Evolutionary conservation across 1,140 invertebrate species (phyloP).

Genomic region (Diuraphis noxia): DNA sequence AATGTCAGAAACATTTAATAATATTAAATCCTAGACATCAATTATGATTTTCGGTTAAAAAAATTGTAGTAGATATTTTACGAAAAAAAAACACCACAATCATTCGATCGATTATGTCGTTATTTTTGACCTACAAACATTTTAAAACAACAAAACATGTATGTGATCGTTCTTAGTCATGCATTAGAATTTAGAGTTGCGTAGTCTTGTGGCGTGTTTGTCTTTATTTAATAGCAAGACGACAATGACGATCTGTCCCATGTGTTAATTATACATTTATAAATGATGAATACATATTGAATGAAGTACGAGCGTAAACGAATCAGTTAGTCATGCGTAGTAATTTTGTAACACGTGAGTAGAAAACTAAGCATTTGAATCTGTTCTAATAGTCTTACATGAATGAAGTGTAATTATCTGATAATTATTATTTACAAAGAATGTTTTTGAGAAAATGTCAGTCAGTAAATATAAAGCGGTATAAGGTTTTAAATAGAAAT

Average conservation of each 20-base stretch:
- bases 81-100: neutral
- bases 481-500: neutral
- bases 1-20: neutral
- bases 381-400: neutral
- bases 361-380: neutral
- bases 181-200: neutral
- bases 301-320: neutral
- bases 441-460: neutral
- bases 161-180: neutral
- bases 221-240: neutral
- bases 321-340: constrained; percentile 13
- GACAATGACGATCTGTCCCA: neutral
- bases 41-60: neutral
- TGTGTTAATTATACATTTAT: constrained; percentile 1
- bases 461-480: neutral
- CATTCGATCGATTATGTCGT: neutral
- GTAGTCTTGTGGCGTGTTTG: neutral
- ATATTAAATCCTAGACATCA: neutral
- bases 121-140: neutral
- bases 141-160: neutral
- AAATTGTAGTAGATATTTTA: neutral
- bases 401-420: neutral
- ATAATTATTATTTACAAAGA: neutral
- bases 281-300: constrained; percentile 9
- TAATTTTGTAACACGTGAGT: constrained; percentile 23